Base-by-base conservation (phyloP, 2,113 vertebrate species). In the Grammomys surdaster region DNA sequence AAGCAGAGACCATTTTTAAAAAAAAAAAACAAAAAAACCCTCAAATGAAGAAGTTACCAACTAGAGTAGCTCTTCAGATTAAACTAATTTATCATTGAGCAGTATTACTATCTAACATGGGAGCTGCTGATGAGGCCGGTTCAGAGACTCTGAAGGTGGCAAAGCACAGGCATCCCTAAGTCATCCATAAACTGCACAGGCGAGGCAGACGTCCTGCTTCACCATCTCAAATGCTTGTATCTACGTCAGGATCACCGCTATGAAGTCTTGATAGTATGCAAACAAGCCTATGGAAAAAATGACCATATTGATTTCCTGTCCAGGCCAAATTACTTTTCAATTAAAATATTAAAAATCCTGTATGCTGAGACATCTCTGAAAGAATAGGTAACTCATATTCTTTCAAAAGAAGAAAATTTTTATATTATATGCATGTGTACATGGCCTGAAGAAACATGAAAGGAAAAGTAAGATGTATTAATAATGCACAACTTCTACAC, bases 381-480 rank as follows among this genome's bases (percentile, higher is more conserved):
- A 63, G 28, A n/a, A 65, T 86, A 14, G 67, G 80, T 19, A 95
- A 43, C 26, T 84, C 73, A 43, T 78, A 93, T 84, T 72, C 65
- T 93, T 80, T 93, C 90, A 89, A 96, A 97, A 92, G 70, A 95
- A 97, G 65, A 76, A 93, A 94, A 94, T 43, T 72, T 26, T 54
- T 95, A 94, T 54, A 28, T 88, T 12, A 76, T 56, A 17, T 96
- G 48, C 40, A 87, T 97, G 40, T 82, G 75, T 75, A 93, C 11
- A 91, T 82, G 70, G 43, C 92, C 43, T 96, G 54, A 96, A 78
- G 33, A 90, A 97, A 88, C 43, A 88, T 54, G 88, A 88, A 46
- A 90, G 20, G 43, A 84, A 97, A 97, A 97, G 94, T 78, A 96
- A 96, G n/a, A 91, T 85, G 43, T 51, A 94, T 94, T 85, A 93